Conservation (phyloP, 1,140 invertebrate species). For the Nebria ingens region DNA sequence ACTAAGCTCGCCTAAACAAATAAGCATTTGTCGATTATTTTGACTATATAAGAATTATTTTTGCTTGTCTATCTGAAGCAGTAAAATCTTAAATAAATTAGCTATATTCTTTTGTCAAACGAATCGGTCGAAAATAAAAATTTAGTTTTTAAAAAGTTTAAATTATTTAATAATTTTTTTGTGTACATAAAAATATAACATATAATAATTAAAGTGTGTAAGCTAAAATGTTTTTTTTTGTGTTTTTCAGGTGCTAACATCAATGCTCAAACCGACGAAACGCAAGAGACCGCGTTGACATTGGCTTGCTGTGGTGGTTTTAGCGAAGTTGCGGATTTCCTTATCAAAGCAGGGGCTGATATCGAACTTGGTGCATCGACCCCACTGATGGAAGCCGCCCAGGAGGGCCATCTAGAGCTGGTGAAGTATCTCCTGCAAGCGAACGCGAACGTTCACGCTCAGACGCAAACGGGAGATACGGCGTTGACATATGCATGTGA, state of each 20-base stretch:
- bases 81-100: too few species aligned
- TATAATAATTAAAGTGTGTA: too few species aligned
- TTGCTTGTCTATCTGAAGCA: too few species aligned
- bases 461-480: slow-evolving; percentile 91
- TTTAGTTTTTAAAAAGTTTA: too few species aligned
- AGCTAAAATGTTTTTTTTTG: not conserved
- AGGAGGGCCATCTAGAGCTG: slow-evolving; percentile 92
- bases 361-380: slow-evolving; percentile 93
- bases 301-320: slow-evolving; percentile 96
- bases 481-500: slow-evolving; percentile 96
- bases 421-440: slow-evolving; percentile 78
- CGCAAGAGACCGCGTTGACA: slow-evolving; percentile 94
- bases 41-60: too few species aligned
- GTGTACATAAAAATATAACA: too few species aligned
- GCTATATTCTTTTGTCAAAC: too few species aligned
- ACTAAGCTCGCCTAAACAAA: too few species aligned
- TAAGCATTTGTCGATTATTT: too few species aligned
- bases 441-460: slow-evolving; percentile 83
- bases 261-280: slow-evolving; percentile 97
- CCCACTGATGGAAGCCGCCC: slow-evolving; percentile 95
- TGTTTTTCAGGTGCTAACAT: slow-evolving; percentile 79
- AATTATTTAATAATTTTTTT: too few species aligned
- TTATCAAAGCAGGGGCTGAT: slow-evolving; percentile 92
- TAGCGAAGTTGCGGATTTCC: slow-evolving; percentile 92
- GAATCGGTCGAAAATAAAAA: too few species aligned